Percentiles rank a stretch among this genome's conserved stretches.
These are phyloP conservation scores for Pseudococcus jackbeardsleyi DNA, from an alignment of 2,888 invertebrate species.

Conservation along the genomic window DNA sequence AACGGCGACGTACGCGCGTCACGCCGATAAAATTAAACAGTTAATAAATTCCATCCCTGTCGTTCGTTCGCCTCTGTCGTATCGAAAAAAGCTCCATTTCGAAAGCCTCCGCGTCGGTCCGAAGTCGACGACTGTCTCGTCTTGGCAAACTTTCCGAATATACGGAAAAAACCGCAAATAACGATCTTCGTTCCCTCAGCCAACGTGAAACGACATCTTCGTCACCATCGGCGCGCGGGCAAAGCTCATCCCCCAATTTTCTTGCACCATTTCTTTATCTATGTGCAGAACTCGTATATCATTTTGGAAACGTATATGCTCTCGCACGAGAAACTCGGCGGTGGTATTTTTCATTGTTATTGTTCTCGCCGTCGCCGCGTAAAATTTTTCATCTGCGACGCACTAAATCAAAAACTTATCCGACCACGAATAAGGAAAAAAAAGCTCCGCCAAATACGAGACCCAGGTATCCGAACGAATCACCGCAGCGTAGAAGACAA, in stretches of 20 bases:
- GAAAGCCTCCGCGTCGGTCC: background rate
- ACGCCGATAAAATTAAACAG: slow-evolving; percentile 44
- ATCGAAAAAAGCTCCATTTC: background rate
- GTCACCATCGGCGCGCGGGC: background rate
- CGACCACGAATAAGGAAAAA: background rate
- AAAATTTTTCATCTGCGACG: background rate
- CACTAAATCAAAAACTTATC: slow-evolving; percentile 30
- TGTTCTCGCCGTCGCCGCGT: background rate
- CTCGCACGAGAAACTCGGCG: background rate
- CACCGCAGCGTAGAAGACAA: background rate
- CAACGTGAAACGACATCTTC: background rate
- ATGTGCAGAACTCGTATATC: background rate
- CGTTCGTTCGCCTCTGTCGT: background rate
- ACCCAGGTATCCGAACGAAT: background rate
- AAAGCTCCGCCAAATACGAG: background rate
- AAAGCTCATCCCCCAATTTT: background rate
- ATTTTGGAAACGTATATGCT: background rate
- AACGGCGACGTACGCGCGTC: background rate
- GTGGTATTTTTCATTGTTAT: background rate
- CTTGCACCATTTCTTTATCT: background rate
- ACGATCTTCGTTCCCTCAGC: background rate
- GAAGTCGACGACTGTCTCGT: background rate
- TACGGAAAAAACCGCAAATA: background rate
- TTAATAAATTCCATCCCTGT: slow-evolving; percentile 38
- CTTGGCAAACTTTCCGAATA: background rate